Conservation (phyloP, 2,888 invertebrate genomes). For the Aplocera efformata region DNA sequence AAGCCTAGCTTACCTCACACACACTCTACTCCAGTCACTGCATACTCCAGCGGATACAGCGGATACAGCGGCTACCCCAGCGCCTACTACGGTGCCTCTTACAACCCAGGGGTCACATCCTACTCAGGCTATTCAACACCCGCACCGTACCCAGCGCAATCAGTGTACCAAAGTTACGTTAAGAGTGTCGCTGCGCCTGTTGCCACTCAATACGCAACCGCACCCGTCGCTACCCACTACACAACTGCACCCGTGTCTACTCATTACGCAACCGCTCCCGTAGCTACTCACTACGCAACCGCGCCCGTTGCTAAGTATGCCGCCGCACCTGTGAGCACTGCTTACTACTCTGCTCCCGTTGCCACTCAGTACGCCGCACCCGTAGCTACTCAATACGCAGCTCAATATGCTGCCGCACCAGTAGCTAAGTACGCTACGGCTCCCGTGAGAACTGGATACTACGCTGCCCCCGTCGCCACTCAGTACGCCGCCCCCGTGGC, state of each 20-base stretch:
- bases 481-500: slow-evolving; percentile 1
- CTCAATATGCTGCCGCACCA: not conserved
- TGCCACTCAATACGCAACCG: not conserved
- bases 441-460: not conserved
- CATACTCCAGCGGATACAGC: not conserved
- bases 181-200: not conserved
- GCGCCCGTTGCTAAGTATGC: slow-evolving; percentile 1
- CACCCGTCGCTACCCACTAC: not conserved
- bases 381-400: not conserved
- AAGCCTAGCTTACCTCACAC: slow-evolving; percentile 34
- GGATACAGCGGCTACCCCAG: slow-evolving; percentile 3
- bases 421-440: not conserved
- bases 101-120: slow-evolving; percentile 5
- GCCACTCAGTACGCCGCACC: slow-evolving; percentile 3
- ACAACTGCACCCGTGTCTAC: not conserved
- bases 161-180: not conserved
- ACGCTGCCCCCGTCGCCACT: slow-evolving; percentile 2
- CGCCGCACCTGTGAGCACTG: slow-evolving; percentile 2
- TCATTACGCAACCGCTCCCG: slow-evolving; percentile 1
- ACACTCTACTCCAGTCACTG: not conserved
- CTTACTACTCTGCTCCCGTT: slow-evolving; percentile 2
- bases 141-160: slow-evolving; percentile 4
- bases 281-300: not conserved
- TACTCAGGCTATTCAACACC: slow-evolving; percentile 8
- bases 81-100: slow-evolving; percentile 1